phyloP scores from a whole-genome alignment of 2,888 invertebrate genomes.

The Masnerella sp. region DNA sequence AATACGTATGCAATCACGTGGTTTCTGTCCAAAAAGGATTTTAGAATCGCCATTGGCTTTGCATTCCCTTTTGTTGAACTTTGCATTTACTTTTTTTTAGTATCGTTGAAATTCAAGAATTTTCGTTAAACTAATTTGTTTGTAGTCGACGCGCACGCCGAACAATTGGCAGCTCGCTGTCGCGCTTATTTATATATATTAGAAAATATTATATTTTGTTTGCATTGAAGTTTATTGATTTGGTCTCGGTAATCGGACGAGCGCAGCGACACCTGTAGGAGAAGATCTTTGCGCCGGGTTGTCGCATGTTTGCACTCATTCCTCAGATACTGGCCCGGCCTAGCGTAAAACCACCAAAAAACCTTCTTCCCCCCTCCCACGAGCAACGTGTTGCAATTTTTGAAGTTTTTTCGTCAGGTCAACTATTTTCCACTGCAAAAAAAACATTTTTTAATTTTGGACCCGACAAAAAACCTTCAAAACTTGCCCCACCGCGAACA shows the following conservation, averaged over 20 bases:
- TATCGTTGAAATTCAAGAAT: constrained; percentile 51
- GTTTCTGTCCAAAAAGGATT: too few species aligned
- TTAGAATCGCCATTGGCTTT: constrained; percentile 16
- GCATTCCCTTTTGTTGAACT: constrained; percentile 33
- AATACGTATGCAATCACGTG: too few species aligned
- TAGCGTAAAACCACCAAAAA: constrained; percentile 76
- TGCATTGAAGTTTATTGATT: constrained; percentile 52
- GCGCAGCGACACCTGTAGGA: constrained; percentile 24
- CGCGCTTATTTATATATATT: constrained; percentile 50
- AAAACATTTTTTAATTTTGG: too few species aligned
- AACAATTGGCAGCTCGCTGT: constrained; percentile 39
- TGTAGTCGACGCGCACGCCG: constrained; percentile 36
- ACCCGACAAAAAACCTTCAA: too few species aligned
- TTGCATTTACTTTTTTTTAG: constrained; percentile 43
- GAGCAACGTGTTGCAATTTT: too few species aligned
- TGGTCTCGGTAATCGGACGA: constrained; percentile 30
- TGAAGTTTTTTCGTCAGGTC: too few species aligned
- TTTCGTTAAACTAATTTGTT: constrained; percentile 50
- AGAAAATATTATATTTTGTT: constrained; percentile 58
- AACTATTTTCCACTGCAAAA: too few species aligned
- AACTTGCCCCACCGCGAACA: constrained; percentile 30
- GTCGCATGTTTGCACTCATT: constrained; percentile 73
- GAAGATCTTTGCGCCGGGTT: constrained; percentile 58
- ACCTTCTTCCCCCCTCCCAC: constrained; percentile 64
- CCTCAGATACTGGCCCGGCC: constrained; percentile 73